These are phyloP conservation scores for Drosophila nigrodunni DNA, from an alignment of 1,140 invertebrate genomes.

Conservation along the genomic window DNA sequence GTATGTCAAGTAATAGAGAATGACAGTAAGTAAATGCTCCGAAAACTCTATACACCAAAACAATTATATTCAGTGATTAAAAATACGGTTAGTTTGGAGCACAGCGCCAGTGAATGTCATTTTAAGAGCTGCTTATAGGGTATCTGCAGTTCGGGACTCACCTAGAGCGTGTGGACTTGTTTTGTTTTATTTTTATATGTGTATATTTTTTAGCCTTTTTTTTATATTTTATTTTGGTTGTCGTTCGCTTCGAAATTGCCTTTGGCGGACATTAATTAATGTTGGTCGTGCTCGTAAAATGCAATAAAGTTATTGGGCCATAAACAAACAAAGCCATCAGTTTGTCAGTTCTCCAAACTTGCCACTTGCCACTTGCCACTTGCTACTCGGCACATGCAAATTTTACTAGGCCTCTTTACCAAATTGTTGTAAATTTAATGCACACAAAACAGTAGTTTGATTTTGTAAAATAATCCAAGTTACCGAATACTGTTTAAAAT, in stretches of 20 bases:
- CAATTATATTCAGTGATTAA: too few relatives aligned
- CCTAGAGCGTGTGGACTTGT: too few relatives aligned
- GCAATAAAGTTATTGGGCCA: slow-evolving; percentile 54
- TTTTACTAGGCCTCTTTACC: not conserved
- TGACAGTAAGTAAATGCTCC: too few relatives aligned
- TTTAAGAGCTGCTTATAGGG: too few relatives aligned
- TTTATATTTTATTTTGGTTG: slow-evolving; percentile 10
- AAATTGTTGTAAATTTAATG: not conserved
- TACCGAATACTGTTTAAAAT: too few relatives aligned
- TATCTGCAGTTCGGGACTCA: too few relatives aligned
- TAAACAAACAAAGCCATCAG: slow-evolving; percentile 44
- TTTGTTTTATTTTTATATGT: too few relatives aligned
- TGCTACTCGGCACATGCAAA: slow-evolving; percentile 10
- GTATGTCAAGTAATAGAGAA: too few relatives aligned
- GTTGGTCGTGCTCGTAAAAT: slow-evolving; percentile 44
- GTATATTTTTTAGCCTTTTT: not conserved
- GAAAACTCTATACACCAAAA: too few relatives aligned
- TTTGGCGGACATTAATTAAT: slow-evolving; percentile 48
- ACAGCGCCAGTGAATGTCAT: too few relatives aligned
- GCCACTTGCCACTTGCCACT: not conserved
- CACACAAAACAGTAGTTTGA: not conserved
- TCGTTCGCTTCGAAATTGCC: slow-evolving; percentile 29
- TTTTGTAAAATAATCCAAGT: not conserved
- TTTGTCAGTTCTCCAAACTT: not conserved
- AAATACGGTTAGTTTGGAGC: too few relatives aligned